A percentile compares a stretch with the other conserved stretches of the same genome.
Conservation (phyloP, 2,888 invertebrate genomes). For the Caenorhabditis sp. region DNA sequence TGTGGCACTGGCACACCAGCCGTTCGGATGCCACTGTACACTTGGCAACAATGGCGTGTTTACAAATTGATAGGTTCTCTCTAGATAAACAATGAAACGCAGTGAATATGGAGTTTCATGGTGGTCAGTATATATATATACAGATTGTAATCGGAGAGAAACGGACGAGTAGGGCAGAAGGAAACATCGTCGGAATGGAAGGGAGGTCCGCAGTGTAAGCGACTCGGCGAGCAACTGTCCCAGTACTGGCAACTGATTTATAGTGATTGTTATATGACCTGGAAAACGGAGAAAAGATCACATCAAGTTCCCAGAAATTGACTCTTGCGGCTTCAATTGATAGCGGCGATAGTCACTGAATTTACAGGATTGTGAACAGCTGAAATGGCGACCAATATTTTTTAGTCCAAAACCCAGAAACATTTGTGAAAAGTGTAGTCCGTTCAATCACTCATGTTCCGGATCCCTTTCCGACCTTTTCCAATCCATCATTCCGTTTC, state of each 20-base stretch:
- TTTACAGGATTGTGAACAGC: too few relatives aligned
- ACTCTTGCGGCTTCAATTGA: too few relatives aligned
- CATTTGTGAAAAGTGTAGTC: too few relatives aligned
- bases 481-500: slow-evolving; percentile 22
- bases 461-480: slow-evolving; percentile 5
- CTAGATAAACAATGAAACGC: slow-evolving; percentile 8
- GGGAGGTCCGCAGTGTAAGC: slow-evolving; percentile 4
- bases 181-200: not conserved
- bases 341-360: too few relatives aligned
- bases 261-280: slow-evolving; percentile 20
- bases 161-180: not conserved
- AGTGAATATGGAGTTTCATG: not conserved
- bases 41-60: slow-evolving; percentile 9
- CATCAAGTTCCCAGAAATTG: slow-evolving; percentile 23
- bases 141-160: not conserved
- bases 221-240: slow-evolving; percentile 7
- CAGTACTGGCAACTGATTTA: slow-evolving; percentile 16
- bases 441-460: not conserved
- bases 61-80: slow-evolving; percentile 29
- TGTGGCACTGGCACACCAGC: slow-evolving; percentile 2
- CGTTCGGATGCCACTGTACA: slow-evolving; percentile 18
- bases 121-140: slow-evolving; percentile 1
- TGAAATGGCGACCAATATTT: too few relatives aligned
- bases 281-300: not conserved
- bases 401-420: too few relatives aligned